A percentile compares a stretch with the other conserved stretches of the same genome.
Evolutionary conservation across 2,113 vertebrate species (phyloP).

Genomic region (Pogona vitticeps): DNA sequence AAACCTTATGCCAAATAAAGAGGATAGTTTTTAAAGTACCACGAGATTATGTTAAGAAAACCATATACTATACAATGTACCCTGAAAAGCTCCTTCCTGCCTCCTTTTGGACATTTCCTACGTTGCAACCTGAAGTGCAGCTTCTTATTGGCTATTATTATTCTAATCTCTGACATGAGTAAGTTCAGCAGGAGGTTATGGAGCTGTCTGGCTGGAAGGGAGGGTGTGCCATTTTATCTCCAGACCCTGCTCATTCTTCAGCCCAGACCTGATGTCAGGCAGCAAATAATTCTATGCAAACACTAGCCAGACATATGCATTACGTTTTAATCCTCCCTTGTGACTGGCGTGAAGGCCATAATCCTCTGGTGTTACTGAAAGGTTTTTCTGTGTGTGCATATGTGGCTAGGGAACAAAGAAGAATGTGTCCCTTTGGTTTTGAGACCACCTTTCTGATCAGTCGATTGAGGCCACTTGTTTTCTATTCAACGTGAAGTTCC

Average conservation of each 20-base stretch:
- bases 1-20: no score
- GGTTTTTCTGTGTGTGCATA: not conserved
- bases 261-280: conserved; percentile 22
- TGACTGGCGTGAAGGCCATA: not conserved
- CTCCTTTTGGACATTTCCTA: not conserved
- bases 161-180: conserved; percentile 18
- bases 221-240: conserved; percentile 12
- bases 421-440: not conserved
- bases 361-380: not conserved
- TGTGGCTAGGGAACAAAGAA: not conserved
- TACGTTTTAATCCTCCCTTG: conserved; percentile 22
- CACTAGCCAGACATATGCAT: conserved; percentile 5
- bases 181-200: conserved; percentile 18
- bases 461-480: not conserved
- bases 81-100: not conserved
- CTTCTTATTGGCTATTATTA: not conserved
- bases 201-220: conserved; percentile 9
- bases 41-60: no score
- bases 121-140: not conserved
- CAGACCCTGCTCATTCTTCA: not conserved
- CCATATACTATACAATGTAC: not conserved
- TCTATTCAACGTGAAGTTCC: not conserved
- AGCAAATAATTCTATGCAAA: conserved; percentile 9
- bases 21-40: no score
- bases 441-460: not conserved